Base-by-base conservation (phyloP, 2,797 vertebrate species). In the Dendrocincla fuliginosa region DNA sequence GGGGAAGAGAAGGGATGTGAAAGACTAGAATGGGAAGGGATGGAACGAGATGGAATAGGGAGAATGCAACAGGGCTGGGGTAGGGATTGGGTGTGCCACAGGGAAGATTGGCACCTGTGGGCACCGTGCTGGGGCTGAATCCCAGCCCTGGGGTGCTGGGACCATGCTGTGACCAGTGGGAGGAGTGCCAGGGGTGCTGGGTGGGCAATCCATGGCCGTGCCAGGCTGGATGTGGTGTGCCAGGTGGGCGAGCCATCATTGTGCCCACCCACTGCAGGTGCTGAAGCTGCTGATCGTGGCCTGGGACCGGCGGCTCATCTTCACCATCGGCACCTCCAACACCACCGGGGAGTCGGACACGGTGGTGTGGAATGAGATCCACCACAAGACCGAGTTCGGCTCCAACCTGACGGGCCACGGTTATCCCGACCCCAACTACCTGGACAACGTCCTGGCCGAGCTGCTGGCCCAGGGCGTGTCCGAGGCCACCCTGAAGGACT, bases 311-410 rank as follows among this genome's bases (percentile, higher is more conserved):
- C 98, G 98, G 46, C 98, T 99, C 91, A 99, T 99, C 98, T 99
- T 99, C 97, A 99, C 99, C 96, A 99, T 99, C 5, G 99, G 99
- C 91, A 99, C 99, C 8, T 99, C 99, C 97, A 99, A 98, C 98
- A 99, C 99, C 85, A 99, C 99, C 0, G 99, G 99, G 6, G 99
- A 99, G 97, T 98, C 98, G 0, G 99, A 99, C 97, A 99, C 99
- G 0, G 99, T 99, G 91, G 99, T 99, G 68, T 99, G 99, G 99
- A 99, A 99, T 10, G 99, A 99, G 97, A 98, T 99, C 92, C 99
- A 99, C 95, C 99, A 99, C 98, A 99, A 99, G 97, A 99, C 99
- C 2, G 99, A 99, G 93, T 99, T 99, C 3, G 99, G 99, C 68
- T 99, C 99, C 97, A 99, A 99, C 98, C 98, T 99, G 95, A 99